Conservation (phyloP, 2,888 invertebrate genomes). For the Ochlodes sylvanus region DNA sequence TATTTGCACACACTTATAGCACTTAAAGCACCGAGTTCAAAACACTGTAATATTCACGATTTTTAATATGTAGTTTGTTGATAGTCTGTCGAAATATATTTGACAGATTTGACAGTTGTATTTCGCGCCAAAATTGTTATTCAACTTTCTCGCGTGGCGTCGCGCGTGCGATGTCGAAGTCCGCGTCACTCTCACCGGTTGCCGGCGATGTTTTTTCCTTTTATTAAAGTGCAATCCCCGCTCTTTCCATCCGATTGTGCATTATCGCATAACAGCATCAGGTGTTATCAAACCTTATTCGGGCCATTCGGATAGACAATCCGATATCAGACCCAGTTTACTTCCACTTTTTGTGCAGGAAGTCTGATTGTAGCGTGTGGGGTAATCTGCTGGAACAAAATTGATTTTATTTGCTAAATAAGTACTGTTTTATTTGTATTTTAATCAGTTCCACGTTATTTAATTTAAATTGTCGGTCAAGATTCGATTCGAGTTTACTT, state of each 20-base stretch:
- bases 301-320: constrained; percentile 50
- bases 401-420: constrained; percentile 3
- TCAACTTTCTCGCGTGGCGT: constrained; percentile 66
- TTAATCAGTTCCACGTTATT: neutral
- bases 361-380: constrained; percentile 11
- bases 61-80: constrained; percentile 39
- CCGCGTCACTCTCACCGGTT: constrained; percentile 76
- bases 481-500: too few species aligned
- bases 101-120: constrained; percentile 31
- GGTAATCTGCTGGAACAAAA: constrained; percentile 10
- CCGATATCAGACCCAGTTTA: constrained; percentile 40
- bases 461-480: too few species aligned
- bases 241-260: constrained; percentile 53
- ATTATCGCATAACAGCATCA: constrained; percentile 68
- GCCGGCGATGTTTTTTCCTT: constrained; percentile 68
- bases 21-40: constrained; percentile 55
- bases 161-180: constrained; percentile 58
- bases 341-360: constrained; percentile 24
- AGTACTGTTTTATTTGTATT: constrained; percentile 6
- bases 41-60: constrained; percentile 41
- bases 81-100: constrained; percentile 25
- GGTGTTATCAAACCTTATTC: constrained; percentile 67
- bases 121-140: constrained; percentile 62
- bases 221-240: constrained; percentile 51
- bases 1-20: constrained; percentile 51